Base-by-base conservation (phyloP, 2,797 vertebrate genomes). In the Lacerta bilineata region DNA sequence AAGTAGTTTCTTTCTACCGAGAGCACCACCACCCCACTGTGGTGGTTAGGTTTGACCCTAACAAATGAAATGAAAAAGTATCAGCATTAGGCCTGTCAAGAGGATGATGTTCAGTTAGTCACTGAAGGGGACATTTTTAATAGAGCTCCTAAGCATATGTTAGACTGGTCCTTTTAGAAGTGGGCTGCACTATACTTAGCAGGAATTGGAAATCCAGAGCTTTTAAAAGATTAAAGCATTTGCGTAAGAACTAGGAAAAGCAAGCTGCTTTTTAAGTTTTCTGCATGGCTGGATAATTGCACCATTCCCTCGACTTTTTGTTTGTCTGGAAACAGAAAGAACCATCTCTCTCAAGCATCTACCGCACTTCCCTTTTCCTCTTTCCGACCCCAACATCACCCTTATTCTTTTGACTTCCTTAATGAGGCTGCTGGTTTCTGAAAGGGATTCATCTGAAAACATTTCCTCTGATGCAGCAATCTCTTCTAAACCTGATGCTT, bases 221-320 rank as follows among this genome's bases (percentile, higher is more conserved):
- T 55, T 88, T 77, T 71, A 83, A 78, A 79, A 43, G 17, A 17
- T 33, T 23, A 55, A 84, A 61, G 81, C 71, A 71, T 71, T 84
- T 84, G 61, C n/a, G 20, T 55, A 5, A 78, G 50, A 88, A 5
- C 1, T 18, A 8, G 27, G n/a, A 71, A 50, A 78, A 61, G 46
- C 75, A 84, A 41, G 11, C 11, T 23, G 20, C 20, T 66, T 33
- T 68, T 68, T 18, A 10, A 46, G 83, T n/a, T 61, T 15, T 79
- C 59, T 55, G 29, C n/a, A 43, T 72, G 29, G 84, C 88, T 88
- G 86, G 84, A 88, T 74, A 81, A 61, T 83, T 88, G 92, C 91
- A 89, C 80, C 0, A 15, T 91, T 94, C 87, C 91, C 87, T 50
- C 78, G 83, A 18, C 81, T 61, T 88, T 82, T 74, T 80, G 23